Percentiles rank a stretch among this genome's conserved stretches.
Conservation (phyloP, 2,797 vertebrate genomes). For the Loriculus beryllinus region DNA sequence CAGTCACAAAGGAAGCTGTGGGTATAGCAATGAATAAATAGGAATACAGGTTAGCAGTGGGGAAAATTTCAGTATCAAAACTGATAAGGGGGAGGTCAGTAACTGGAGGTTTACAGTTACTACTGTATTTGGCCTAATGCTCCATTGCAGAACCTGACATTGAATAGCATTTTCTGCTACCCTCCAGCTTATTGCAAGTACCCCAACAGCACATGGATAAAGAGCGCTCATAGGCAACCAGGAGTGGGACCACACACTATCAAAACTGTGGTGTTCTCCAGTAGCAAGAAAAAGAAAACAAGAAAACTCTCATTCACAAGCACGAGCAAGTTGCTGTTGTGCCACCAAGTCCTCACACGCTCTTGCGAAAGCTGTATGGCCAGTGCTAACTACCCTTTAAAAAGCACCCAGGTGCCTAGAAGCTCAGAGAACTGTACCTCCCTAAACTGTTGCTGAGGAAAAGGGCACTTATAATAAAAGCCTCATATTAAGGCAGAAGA, state of each 20-base stretch:
- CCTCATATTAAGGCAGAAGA: neutral
- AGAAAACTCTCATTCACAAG: neutral
- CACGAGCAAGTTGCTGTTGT: neutral
- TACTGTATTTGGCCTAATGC: neutral
- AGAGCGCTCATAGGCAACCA: neutral
- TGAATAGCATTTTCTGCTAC: neutral
- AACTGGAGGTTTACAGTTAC: slow-evolving; percentile 57
- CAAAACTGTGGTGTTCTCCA: neutral
- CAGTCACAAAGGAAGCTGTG: neutral
- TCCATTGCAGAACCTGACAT: neutral
- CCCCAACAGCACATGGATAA: neutral
- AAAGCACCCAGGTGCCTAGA: neutral
- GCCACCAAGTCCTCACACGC: neutral
- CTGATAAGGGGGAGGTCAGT: neutral
- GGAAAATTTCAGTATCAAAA: slow-evolving; percentile 53
- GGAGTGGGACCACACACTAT: fast-evolving
- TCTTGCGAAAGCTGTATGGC: neutral
- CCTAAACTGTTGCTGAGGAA: neutral
- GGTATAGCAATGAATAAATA: neutral
- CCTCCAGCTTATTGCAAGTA: neutral
- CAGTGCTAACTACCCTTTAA: neutral
- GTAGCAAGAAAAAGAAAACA: neutral
- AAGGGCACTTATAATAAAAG: neutral
- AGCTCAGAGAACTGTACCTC: neutral
- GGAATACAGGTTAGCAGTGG: neutral